phyloP scores from a whole-genome alignment of 2,797 vertebrate genomes.

The Sebastiscus albofasciatus region DNA sequence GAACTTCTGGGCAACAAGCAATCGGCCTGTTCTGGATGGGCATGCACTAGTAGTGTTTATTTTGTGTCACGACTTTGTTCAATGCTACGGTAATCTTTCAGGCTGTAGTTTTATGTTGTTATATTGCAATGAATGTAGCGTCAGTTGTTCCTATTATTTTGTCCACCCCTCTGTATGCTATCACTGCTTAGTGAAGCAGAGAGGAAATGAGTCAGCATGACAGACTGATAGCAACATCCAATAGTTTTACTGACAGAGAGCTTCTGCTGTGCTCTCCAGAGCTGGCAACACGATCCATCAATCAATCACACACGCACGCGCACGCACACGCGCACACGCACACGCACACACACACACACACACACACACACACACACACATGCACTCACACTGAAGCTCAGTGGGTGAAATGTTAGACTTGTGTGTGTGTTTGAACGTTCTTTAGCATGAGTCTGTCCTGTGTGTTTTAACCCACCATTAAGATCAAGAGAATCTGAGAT shows the following conservation, averaged over 20 bases:
- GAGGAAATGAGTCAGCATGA: neutral
- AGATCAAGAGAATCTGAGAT: neutral
- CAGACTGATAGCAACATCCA: neutral
- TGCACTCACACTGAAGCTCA: neutral
- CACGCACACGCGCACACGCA: neutral
- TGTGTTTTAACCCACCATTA: neutral
- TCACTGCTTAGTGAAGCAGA: slow-evolving; percentile 1
- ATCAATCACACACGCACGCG: slow-evolving; percentile 2
- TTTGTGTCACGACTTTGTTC: neutral
- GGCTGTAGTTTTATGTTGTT: neutral
- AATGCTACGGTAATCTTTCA: neutral
- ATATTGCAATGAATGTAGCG: too few species aligned
- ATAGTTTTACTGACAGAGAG: neutral
- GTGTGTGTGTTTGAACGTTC: neutral
- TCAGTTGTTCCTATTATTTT: neutral
- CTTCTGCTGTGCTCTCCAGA: neutral
- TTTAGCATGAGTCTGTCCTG: neutral
- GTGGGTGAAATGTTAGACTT: neutral
- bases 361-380: neutral
- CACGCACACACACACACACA: neutral
- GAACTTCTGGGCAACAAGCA: too few species aligned
- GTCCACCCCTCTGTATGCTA: too few species aligned
- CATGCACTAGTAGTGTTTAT: neutral
- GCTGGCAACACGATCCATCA: neutral
- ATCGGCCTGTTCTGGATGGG: too few species aligned